A percentile compares a stretch with the other conserved stretches of the same genome.
phyloP scores from a whole-genome alignment of 2,888 invertebrate genomes.

The Apamea monoglypha region DNA sequence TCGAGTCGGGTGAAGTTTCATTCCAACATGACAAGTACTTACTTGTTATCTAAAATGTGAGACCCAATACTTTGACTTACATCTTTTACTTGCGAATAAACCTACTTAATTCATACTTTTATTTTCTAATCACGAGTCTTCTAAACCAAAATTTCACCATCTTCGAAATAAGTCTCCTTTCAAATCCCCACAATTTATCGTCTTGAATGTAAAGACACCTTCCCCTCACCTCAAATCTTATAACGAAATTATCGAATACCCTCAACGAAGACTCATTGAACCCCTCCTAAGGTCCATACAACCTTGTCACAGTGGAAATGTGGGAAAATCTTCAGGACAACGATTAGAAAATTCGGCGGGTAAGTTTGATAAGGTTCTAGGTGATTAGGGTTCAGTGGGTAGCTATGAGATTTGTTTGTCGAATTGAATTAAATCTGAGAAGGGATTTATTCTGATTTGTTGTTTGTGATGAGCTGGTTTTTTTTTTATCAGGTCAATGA shows the following conservation, averaged over 20 bases:
- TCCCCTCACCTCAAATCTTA: slow-evolving; percentile 64
- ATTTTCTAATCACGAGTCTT: neutral
- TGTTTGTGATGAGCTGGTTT: neutral
- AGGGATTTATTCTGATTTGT: slow-evolving; percentile 1
- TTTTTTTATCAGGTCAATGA: neutral
- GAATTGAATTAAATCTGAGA: slow-evolving; percentile 26
- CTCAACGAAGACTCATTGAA: slow-evolving; percentile 52
- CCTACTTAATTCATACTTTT: neutral
- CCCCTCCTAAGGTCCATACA: slow-evolving; percentile 34
- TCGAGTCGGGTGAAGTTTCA: neutral
- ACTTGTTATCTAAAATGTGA: neutral
- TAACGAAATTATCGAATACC: slow-evolving; percentile 60
- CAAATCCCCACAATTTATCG: slow-evolving; percentile 54
- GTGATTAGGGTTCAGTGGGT: slow-evolving; percentile 53
- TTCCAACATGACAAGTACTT: neutral
- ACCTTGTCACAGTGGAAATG: slow-evolving; percentile 54
- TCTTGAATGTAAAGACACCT: slow-evolving; percentile 44
- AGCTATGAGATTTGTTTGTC: slow-evolving; percentile 40
- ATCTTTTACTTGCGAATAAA: neutral
- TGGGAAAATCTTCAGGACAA: slow-evolving; percentile 32
- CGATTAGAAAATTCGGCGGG: slow-evolving; percentile 43
- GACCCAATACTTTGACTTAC: neutral
- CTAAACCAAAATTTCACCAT: neutral
- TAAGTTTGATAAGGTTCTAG: slow-evolving; percentile 54
- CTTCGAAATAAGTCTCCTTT: slow-evolving; percentile 24